Evolutionary conservation across 2,888 invertebrate genomes (phyloP).

Genomic region (Nemurella pictetii): DNA sequence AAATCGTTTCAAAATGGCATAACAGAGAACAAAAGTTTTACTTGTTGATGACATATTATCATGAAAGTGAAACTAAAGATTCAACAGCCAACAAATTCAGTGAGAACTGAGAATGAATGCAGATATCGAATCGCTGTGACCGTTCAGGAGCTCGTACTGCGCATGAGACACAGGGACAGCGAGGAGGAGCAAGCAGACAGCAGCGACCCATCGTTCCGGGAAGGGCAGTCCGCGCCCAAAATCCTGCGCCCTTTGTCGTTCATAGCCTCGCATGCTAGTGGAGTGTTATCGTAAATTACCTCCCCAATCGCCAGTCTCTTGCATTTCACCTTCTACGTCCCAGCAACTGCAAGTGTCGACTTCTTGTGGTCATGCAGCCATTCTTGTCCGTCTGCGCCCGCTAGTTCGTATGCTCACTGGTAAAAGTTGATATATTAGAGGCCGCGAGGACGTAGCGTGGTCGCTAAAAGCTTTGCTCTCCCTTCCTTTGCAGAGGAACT

Average conservation of each 20-base stretch:
- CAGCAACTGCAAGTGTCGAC: background rate
- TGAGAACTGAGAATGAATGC: background rate
- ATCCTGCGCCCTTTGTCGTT: background rate
- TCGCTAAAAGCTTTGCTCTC: background rate
- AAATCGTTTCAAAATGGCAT: too few species aligned
- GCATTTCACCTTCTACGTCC: background rate
- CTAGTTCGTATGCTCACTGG: background rate
- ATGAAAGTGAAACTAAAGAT: background rate
- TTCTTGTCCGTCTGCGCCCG: too few species aligned
- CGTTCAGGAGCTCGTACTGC: background rate
- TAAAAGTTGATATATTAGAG: background rate
- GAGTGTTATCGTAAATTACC: background rate
- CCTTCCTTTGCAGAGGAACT: background rate
- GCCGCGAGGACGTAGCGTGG: background rate
- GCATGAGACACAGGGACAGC: background rate
- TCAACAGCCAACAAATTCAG: background rate
- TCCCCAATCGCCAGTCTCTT: background rate
- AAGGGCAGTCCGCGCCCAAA: background rate
- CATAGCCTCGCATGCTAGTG: background rate
- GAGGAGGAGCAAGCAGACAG: background rate
- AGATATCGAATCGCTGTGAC: too few species aligned
- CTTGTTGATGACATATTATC: background rate
- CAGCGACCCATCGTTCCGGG: background rate
- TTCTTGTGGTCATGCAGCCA: background rate
- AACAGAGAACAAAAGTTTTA: too few species aligned